Conservation (phyloP, 2,797 vertebrate genomes). For the Tragelaphus oryx region DNA sequence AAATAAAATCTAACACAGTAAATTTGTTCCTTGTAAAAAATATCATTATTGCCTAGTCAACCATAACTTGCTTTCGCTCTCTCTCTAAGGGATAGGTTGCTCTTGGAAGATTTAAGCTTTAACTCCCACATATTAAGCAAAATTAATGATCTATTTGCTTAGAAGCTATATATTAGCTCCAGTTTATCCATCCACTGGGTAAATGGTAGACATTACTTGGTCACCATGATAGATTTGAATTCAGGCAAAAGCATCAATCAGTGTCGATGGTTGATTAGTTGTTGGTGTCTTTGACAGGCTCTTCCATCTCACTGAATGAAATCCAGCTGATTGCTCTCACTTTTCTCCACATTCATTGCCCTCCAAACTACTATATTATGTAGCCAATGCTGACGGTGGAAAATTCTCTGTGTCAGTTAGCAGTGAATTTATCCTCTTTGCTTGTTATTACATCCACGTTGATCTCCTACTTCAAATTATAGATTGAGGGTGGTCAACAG, state of each 20-base stretch:
- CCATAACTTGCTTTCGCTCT: neutral
- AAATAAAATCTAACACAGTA: constrained; percentile 75
- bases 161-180: constrained; percentile 89
- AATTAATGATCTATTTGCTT: constrained; percentile 93
- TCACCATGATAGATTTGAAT: constrained; percentile 92
- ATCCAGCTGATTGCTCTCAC: constrained; percentile 91
- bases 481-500: constrained; percentile 38
- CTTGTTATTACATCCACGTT: constrained; percentile 66
- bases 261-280: constrained; percentile 90
- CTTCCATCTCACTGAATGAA: constrained; percentile 92
- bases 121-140: constrained; percentile 82
- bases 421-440: constrained; percentile 70
- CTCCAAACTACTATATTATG: constrained; percentile 86
- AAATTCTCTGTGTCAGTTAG: constrained; percentile 85
- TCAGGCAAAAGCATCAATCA: constrained; percentile 90
- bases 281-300: constrained; percentile 90
- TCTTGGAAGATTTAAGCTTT: constrained; percentile 82
- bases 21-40: constrained; percentile 76
- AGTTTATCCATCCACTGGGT: constrained; percentile 87
- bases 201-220: constrained; percentile 85
- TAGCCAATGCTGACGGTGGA: constrained; percentile 83
- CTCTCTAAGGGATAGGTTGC: constrained; percentile 61
- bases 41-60: constrained; percentile 67
- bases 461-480: constrained; percentile 57
- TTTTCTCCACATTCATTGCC: constrained; percentile 85